phyloP scores from a whole-genome alignment of 2,113 vertebrate species.

The Hippoglossus stenolepis region DNA sequence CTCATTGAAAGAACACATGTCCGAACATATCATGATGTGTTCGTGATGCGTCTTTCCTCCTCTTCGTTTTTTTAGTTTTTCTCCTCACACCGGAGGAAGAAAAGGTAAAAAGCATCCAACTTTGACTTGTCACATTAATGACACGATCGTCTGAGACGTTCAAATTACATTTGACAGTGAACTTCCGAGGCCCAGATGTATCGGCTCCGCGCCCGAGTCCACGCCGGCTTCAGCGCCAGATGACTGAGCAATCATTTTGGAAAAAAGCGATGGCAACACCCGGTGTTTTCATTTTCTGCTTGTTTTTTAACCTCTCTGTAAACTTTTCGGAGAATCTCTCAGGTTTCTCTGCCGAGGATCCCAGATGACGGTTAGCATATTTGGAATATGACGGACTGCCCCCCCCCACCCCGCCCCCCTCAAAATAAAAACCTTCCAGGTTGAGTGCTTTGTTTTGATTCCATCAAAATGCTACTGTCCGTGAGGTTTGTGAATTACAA shows the following conservation, averaged over 20 bases:
- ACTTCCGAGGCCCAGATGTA: conserved; percentile 74
- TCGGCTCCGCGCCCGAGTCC: conserved; percentile 60
- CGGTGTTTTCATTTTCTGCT: conserved; percentile 62
- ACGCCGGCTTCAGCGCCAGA: conserved; percentile 59
- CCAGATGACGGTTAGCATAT: conserved; percentile 28
- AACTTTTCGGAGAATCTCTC: conserved; percentile 27
- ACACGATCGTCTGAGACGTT: conserved; percentile 59
- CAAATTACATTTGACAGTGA: conserved; percentile 68
- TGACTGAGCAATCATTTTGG: conserved; percentile 66
- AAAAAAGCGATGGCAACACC: conserved; percentile 65
- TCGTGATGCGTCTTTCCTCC: conserved; percentile 40
- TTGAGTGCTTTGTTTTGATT: conserved; percentile 42
- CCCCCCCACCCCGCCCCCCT: too few species aligned
- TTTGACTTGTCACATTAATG: conserved; percentile 68
- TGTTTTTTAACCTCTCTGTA: conserved; percentile 63
- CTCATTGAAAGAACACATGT: conserved; percentile 43
- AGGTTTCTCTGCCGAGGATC: not conserved
- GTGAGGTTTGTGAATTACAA: conserved; percentile 60
- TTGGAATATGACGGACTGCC: conserved; percentile 28
- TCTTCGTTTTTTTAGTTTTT: not conserved
- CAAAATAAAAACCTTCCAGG: conserved; percentile 3
- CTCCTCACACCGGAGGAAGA: conserved; percentile 48
- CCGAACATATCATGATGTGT: conserved; percentile 30
- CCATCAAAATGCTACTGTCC: conserved; percentile 63
- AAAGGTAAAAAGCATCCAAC: conserved; percentile 58